phyloP scores from a whole-genome alignment of 2,797 vertebrate species.

The Xenopus petersii region DNA sequence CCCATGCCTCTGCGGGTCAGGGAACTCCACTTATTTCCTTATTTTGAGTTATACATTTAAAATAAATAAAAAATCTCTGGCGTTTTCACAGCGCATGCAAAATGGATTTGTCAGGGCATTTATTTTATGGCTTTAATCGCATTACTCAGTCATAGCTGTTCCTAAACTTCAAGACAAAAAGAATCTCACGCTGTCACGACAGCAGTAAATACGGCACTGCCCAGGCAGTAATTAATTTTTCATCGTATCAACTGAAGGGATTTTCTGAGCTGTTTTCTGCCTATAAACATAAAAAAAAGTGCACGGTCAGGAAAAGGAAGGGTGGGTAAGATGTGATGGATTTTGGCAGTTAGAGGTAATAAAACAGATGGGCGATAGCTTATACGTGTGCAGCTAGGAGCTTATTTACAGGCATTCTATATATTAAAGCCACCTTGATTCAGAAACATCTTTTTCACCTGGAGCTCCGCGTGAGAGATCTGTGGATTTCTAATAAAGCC shows the following conservation, averaged over 20 bases:
- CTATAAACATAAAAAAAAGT: background rate
- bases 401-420: background rate
- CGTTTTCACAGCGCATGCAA: too few species aligned
- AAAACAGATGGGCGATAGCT: slow-evolving; percentile 3
- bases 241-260: slow-evolving; percentile 2
- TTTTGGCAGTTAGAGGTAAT: slow-evolving; percentile 5
- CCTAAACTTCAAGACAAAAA: background rate
- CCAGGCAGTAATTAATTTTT: slow-evolving; percentile 2
- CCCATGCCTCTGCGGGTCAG: too few species aligned
- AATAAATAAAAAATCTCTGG: too few species aligned
- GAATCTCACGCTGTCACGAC: slow-evolving; percentile 1
- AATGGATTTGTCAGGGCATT: background rate
- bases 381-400: background rate
- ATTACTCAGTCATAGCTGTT: background rate
- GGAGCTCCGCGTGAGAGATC: too few species aligned
- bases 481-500: background rate
- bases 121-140: background rate
- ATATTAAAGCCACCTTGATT: background rate
- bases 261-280: background rate
- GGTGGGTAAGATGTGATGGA: slow-evolving; percentile 2
- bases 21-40: too few species aligned
- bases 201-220: background rate
- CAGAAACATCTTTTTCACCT: too few species aligned
- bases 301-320: slow-evolving; percentile 10
- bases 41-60: too few species aligned